Conservation (phyloP, 1,140 invertebrate genomes). For the Oppia nitens region DNA sequence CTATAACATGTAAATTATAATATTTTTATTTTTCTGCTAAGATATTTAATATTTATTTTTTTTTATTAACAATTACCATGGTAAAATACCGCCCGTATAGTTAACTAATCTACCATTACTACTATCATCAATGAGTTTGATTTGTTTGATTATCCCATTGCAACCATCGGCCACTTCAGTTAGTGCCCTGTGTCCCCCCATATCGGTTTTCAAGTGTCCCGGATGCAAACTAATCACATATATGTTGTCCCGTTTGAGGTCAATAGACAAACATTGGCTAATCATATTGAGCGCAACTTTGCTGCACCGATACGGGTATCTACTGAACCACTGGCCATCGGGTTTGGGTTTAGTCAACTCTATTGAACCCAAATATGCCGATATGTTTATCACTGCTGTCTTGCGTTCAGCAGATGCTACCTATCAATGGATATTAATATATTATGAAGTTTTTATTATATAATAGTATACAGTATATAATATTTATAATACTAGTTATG, state of each 20-base stretch:
- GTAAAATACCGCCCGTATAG: too few relatives aligned
- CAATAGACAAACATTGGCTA: slow-evolving; percentile 63
- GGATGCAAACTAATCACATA: slow-evolving; percentile 58
- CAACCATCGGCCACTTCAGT: too few relatives aligned
- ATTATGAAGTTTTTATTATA: not conserved
- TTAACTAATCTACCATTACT: too few relatives aligned
- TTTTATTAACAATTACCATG: too few relatives aligned
- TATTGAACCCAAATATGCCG: slow-evolving; percentile 63
- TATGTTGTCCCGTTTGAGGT: slow-evolving; percentile 56
- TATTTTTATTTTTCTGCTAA: too few relatives aligned
- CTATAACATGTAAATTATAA: too few relatives aligned
- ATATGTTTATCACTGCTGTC: slow-evolving; percentile 63
- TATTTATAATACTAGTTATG: too few relatives aligned
- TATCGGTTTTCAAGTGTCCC: slow-evolving; percentile 73
- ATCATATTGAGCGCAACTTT: slow-evolving; percentile 58
- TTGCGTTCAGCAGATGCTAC: slow-evolving; percentile 41
- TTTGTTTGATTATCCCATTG: too few relatives aligned
- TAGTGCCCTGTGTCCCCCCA: slow-evolving; percentile 62
- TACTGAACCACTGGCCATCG: slow-evolving; percentile 31
- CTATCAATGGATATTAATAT: slow-evolving; percentile 24
- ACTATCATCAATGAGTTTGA: too few relatives aligned
- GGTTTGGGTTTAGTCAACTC: slow-evolving; percentile 44
- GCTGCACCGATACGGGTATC: slow-evolving; percentile 65
- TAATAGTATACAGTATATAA: not conserved
- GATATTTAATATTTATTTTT: too few relatives aligned